Conservation (phyloP, 2,113 vertebrate genomes). For the Macaca fascicularis region DNA sequence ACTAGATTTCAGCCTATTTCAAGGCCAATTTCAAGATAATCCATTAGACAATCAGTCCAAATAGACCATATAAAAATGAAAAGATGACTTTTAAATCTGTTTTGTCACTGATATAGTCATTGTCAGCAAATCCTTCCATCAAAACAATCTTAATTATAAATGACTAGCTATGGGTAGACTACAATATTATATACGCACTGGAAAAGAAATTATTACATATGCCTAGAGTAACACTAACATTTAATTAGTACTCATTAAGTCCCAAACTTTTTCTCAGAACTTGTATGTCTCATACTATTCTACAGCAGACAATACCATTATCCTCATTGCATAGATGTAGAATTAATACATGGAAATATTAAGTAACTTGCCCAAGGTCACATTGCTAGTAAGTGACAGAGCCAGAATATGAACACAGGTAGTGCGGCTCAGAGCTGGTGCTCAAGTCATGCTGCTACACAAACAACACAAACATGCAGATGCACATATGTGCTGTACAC, state of each 20-base stretch:
- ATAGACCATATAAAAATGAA: background rate
- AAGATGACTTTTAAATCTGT: background rate
- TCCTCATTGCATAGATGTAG: background rate
- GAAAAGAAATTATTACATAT: background rate
- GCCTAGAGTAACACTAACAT: background rate
- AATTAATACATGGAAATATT: background rate
- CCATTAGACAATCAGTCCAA: background rate
- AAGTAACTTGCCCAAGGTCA: background rate
- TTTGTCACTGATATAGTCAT: background rate
- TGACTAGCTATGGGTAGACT: background rate
- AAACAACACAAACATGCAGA: background rate
- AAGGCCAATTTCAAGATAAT: background rate
- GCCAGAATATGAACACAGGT: background rate
- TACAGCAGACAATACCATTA: background rate
- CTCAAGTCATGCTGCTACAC: background rate
- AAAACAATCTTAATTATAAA: background rate
- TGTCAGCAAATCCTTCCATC: background rate
- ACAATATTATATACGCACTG: background rate
- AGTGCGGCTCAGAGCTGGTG: background rate
- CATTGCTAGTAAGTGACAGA: background rate
- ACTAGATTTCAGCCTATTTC: background rate
- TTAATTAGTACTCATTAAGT: background rate
- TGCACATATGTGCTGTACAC: fast-evolving
- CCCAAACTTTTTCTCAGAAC: background rate
- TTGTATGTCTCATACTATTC: background rate